These are phyloP conservation scores for Gymnorhina tibicen DNA, from an alignment of 2,113 vertebrate genomes.

Conservation along the genomic window DNA sequence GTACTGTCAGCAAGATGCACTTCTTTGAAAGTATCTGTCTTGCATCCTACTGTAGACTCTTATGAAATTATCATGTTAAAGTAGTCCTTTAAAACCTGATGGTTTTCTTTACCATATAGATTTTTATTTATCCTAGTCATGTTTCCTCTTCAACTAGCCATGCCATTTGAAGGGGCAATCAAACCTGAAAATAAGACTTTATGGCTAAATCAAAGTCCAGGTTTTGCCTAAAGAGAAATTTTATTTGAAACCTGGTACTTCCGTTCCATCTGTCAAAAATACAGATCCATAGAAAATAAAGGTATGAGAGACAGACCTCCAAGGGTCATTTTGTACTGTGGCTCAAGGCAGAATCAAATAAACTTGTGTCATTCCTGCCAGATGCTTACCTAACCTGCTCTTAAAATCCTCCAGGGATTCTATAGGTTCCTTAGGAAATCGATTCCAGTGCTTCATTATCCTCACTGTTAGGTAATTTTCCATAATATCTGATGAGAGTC, in stretches of 20 bases:
- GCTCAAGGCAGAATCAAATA: background rate
- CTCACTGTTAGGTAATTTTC: background rate
- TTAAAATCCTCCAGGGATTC: background rate
- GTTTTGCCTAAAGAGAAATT: background rate
- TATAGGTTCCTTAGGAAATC: background rate
- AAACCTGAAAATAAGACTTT: background rate
- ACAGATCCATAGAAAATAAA: background rate
- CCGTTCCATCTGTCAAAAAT: background rate
- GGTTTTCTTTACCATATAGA: background rate
- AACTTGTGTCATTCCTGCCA: background rate
- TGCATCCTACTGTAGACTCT: background rate
- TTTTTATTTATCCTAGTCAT: background rate
- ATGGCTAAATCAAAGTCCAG: background rate
- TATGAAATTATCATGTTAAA: background rate
- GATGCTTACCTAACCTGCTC: background rate
- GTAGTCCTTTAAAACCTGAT: background rate
- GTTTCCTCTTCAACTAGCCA: background rate
- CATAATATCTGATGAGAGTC: background rate
- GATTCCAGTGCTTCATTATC: background rate
- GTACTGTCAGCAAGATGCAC: background rate
- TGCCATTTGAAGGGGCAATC: background rate
- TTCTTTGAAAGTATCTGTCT: background rate
- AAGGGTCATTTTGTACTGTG: background rate
- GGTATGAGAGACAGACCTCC: background rate
- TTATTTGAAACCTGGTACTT: background rate